Evolutionary conservation across 2,797 vertebrate species (phyloP), one percentile per base, ranked within the genome.

Genomic region (Diplodus puntazzo): DNA sequence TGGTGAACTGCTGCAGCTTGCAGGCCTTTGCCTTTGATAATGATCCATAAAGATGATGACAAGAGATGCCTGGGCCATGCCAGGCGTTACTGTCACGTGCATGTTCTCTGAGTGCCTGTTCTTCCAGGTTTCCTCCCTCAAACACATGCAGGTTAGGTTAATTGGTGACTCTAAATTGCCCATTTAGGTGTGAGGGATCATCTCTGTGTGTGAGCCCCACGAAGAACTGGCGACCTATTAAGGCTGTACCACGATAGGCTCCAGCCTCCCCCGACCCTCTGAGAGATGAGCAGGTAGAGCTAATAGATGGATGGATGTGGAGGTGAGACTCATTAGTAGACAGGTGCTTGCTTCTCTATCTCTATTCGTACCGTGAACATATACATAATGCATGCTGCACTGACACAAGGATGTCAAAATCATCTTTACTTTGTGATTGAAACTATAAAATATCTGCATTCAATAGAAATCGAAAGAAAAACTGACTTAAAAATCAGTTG

Each of bases 121-220:
- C 34, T 62, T 20, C 21, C 16, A 27, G 23, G 23, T 43, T 21
- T 49, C 39, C 54, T 45, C 69, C 49, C 42, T 73, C 53, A 3
- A 7, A 17, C 0, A 42, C 2, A 39, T 50, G 6, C 27, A n/a
- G 46, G 43, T 59, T 1, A 34, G 52, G 23, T 63, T 52, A 73
- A 14, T 27, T 11, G 45, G 30, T 1, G 4, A 21, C 75, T 71
- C 21, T 48, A 50, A 71, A 71, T 60, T 73, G 25, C 42, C 34
- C 1, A 14, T 58, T 10, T 27, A 27, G 53, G 52, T 59, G 54
- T 53, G 42, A 52, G 25, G 42, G 16, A 18, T 17, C 13, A 16
- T 30, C 9, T 60, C 9, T 12, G 2, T 12, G 55, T 20, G 48
- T 57, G n/a, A 42, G 18, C 52, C 39, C 34, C 45, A 12, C 25